phyloP scores from a whole-genome alignment of 2,113 vertebrate species.

The Tamias sibiricus region DNA sequence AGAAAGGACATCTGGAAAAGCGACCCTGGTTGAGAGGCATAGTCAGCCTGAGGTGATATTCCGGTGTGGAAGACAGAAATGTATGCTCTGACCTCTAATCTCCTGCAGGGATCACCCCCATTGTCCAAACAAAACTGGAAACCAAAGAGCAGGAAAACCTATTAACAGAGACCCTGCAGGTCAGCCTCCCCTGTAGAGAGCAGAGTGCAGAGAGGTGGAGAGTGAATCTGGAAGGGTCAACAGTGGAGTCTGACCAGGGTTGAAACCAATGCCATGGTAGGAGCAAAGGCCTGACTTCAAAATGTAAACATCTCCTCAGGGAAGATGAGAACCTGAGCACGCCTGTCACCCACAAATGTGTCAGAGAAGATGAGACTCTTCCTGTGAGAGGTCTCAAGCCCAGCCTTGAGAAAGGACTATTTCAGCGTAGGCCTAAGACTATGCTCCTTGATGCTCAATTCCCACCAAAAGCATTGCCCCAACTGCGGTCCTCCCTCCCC shows the following conservation, averaged over 20 bases:
- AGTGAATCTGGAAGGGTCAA: too few relatives aligned
- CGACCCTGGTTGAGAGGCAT: not conserved
- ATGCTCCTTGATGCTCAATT: not conserved
- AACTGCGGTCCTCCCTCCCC: not conserved
- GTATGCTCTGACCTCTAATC: not conserved
- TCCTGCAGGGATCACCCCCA: not conserved
- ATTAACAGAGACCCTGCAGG: too few relatives aligned
- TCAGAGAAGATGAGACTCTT: not conserved
- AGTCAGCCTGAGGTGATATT: not conserved
- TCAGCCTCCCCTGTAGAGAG: rapidly evolving
- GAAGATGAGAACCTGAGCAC: not conserved
- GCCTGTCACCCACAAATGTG: not conserved
- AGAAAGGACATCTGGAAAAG: not conserved
- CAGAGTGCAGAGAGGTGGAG: not conserved
- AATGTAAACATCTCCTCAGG: not conserved
- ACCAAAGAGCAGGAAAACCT: not conserved
- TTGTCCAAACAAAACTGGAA: not conserved
- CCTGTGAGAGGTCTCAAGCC: not conserved
- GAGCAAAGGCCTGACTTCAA: not conserved
- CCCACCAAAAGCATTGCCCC: not conserved
- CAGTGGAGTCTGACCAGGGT: rapidly evolving
- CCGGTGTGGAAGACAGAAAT: not conserved
- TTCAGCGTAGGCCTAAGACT: not conserved
- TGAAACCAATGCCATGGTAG: not conserved
- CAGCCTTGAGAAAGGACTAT: not conserved